Evolutionary conservation across 2,113 vertebrate species (phyloP), one percentile per base, ranked within the genome.

Genomic region (Ageneiosus marmoratus): DNA sequence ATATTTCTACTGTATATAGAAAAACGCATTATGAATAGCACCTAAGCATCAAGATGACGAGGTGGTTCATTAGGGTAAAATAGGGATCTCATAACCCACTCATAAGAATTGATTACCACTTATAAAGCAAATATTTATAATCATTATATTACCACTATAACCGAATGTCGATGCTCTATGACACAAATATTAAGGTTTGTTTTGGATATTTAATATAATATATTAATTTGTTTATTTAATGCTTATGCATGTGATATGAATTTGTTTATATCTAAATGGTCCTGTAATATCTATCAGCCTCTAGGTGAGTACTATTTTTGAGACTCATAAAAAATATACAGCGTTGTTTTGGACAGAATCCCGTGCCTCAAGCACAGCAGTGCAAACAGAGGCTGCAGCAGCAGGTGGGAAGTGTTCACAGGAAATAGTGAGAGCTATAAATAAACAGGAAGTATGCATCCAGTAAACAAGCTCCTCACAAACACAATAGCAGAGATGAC

Each of bases 401-500:
- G 83, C 82, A 87, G 87, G 87, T 83, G 81, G 85, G 72, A 70
- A 87, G 81, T 82, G 83, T 88, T 84, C 70, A 55, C 84, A 81
- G 86, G 84, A 87, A 86, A 84, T 44, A 67, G 56, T 29, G 13
- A 78, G 56, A 44, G 58, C 88, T 92, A 91, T 92, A 93, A 93
- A 93, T 91, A 92, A 89, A 87, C n/a, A 86, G 44, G 87, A 86
- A 88, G 83, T 87, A 87, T 88, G 41, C 90, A 93, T 90, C 94
- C 90, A 90, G 90, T 95, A 91, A 89, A 90, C 89, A 86, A 86
- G 90, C 92, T 89, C 91, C 93, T 88, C 88, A 87, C 94, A 93
- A 90, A 86, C 88, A 91, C 86, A 81, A 76, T 87, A 92, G 90
- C 87, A 91, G 94, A 95, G 94, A 95, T 95, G 94, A 96, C 94